Percentiles rank a stretch among this genome's conserved stretches.
phyloP scores from a whole-genome alignment of 53 echinoderm and acorn worm genomes.

The Paracentrotus lividus region DNA sequence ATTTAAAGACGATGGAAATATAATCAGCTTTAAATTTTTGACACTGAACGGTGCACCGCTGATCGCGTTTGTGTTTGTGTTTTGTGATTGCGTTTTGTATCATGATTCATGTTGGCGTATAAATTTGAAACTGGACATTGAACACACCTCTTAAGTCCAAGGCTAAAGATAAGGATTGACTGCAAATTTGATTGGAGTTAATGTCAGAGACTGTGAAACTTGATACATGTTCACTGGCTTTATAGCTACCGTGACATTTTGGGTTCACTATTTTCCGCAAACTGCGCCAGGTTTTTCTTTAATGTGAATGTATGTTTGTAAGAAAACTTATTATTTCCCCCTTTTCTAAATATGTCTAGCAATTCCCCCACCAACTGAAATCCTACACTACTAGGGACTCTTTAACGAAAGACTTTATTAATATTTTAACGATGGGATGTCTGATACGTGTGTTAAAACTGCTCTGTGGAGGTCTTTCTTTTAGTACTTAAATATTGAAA shows the following conservation, averaged over 20 bases:
- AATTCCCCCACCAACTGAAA: neutral
- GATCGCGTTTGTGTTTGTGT: too few species aligned
- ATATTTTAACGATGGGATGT: conserved; percentile 3
- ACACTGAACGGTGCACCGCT: too few species aligned
- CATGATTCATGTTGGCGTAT: too few species aligned
- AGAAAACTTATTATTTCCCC: neutral
- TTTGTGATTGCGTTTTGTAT: too few species aligned
- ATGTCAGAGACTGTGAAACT: too few species aligned
- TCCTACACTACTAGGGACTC: neutral
- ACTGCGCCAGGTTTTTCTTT: neutral
- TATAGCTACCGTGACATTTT: neutral
- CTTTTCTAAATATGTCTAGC: neutral
- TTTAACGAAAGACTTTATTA: neutral
- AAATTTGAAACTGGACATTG: too few species aligned
- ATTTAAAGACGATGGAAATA: too few species aligned
- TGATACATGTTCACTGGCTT: neutral
- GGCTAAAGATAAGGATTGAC: too few species aligned
- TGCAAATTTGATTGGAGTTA: too few species aligned
- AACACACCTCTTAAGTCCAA: too few species aligned
- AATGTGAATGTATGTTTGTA: neutral
- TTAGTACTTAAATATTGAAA: neutral
- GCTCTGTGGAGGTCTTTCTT: neutral
- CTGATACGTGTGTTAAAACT: too few species aligned
- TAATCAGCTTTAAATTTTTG: too few species aligned
- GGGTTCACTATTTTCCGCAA: neutral